Evolutionary conservation across 2,113 vertebrate genomes (phyloP).

Genomic region (Tragelaphus imberbis): DNA sequence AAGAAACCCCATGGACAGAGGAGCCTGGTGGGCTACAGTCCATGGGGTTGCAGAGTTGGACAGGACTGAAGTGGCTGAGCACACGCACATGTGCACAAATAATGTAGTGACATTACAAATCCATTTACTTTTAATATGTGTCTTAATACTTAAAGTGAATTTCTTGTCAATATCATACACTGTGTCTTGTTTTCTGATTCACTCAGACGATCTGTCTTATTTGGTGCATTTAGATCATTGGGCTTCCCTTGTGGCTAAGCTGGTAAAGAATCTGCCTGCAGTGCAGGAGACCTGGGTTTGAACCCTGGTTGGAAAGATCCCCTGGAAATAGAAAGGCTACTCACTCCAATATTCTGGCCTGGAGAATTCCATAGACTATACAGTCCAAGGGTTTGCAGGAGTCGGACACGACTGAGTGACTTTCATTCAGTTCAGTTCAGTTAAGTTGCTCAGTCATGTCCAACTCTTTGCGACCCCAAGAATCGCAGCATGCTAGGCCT

Average conservation of each 20-base stretch:
- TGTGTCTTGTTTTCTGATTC: background rate
- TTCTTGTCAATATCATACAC: background rate
- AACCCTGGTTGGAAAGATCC: background rate
- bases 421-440: background rate
- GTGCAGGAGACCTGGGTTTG: background rate
- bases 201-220: background rate
- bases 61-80: background rate
- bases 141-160: background rate
- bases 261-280: background rate
- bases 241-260: background rate
- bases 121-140: background rate
- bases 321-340: background rate
- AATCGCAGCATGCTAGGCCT: no score
- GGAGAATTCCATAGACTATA: background rate
- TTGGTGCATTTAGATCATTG: background rate
- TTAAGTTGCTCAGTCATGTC: no score
- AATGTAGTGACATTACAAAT: background rate
- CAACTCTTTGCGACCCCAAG: no score
- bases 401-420: background rate
- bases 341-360: background rate
- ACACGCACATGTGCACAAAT: accelerated
- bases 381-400: background rate
- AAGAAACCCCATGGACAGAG: background rate
- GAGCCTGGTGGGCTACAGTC: background rate
- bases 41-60: background rate